These are phyloP conservation scores for Pempheris klunzingeri DNA, from an alignment of 2,797 vertebrate species.

Conservation along the genomic window DNA sequence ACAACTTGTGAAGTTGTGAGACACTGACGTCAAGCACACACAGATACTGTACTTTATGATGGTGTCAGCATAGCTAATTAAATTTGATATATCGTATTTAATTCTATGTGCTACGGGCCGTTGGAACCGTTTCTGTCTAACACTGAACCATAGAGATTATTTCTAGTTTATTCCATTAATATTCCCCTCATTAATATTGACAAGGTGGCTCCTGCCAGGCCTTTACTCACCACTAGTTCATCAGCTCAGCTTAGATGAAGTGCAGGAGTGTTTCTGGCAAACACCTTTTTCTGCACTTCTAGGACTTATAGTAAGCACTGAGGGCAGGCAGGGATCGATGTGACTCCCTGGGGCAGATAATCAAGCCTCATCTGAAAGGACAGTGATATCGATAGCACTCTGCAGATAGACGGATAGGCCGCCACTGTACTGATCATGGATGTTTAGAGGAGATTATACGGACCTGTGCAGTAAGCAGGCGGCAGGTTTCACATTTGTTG, in stretches of 20 bases:
- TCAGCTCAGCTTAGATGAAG: constrained; percentile 58
- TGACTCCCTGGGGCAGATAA: constrained; percentile 60
- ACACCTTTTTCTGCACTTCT: constrained; percentile 62
- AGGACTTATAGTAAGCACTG: constrained; percentile 58
- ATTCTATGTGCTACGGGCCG: not conserved
- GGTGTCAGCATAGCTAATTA: not conserved
- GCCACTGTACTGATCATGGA: not conserved
- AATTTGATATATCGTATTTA: not conserved
- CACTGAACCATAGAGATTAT: not conserved
- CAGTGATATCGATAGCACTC: constrained; percentile 52
- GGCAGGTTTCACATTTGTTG: not conserved
- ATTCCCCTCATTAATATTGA: constrained; percentile 53
- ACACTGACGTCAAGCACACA: not conserved
- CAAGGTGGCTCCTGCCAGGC: constrained; percentile 16
- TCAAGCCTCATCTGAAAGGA: constrained; percentile 69
- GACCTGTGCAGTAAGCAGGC: not conserved
- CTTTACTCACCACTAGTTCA: constrained; percentile 51
- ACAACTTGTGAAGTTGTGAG: not conserved
- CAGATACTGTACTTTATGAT: not conserved
- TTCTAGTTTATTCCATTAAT: constrained; percentile 17
- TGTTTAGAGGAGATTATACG: not conserved
- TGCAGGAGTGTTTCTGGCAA: constrained; percentile 65
- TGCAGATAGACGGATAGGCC: constrained; percentile 7
- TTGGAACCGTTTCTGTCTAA: not conserved
- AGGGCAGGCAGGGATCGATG: constrained; percentile 65